These are phyloP conservation scores for Rhamnusium bicolor DNA, from an alignment of 2,888 invertebrate species.

Conservation along the genomic window DNA sequence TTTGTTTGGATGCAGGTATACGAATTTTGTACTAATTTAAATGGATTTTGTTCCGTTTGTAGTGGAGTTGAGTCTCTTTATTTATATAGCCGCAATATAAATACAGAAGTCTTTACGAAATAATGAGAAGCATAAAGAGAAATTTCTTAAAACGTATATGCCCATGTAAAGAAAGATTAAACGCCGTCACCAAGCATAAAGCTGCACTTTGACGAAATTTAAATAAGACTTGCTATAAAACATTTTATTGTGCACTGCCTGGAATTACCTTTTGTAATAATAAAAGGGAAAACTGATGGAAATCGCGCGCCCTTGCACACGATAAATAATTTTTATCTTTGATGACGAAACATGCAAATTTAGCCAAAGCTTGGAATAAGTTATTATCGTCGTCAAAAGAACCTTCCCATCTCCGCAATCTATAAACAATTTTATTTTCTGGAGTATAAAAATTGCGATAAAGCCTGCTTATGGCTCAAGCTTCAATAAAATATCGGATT, in stretches of 20 bases:
- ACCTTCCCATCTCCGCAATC: conserved; percentile 54
- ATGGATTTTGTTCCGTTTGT: neutral
- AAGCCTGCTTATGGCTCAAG: conserved; percentile 40
- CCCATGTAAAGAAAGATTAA: conserved; percentile 55
- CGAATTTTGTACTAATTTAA: neutral
- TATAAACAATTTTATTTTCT: conserved; percentile 66
- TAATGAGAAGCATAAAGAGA: conserved; percentile 26
- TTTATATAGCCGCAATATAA: neutral
- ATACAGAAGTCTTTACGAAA: neutral
- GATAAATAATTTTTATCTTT: conserved; percentile 63
- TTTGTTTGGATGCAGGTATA: too few relatives aligned
- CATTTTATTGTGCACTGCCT: conserved; percentile 61
- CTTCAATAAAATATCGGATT: conserved; percentile 59
- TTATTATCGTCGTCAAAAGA: conserved; percentile 55
- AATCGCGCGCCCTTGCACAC: conserved; percentile 52
- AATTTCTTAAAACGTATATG: conserved; percentile 38
- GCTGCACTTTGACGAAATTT: conserved; percentile 55
- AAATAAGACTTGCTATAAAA: conserved; percentile 60
- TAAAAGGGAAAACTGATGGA: conserved; percentile 60
- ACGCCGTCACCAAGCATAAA: conserved; percentile 50
- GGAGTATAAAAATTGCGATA: conserved; percentile 53
- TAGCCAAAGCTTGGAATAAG: conserved; percentile 46
- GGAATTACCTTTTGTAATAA: conserved; percentile 63
- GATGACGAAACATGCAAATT: conserved; percentile 58
- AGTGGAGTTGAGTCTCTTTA: conserved; percentile 10